phyloP scores from a whole-genome alignment of 2,797 vertebrate species.

The Bryconaethiops microstoma region DNA sequence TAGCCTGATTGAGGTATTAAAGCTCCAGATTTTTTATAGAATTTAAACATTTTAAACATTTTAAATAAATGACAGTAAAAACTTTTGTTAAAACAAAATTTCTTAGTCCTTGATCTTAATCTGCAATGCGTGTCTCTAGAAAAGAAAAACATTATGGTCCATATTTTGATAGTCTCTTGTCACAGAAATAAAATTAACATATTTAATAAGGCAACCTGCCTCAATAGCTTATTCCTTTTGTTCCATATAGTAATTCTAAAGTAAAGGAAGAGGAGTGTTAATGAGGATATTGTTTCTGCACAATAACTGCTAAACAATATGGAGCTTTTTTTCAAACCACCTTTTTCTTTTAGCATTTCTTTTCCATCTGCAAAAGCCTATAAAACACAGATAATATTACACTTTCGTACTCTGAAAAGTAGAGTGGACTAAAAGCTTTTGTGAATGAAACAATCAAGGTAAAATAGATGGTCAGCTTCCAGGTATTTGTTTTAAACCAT shows the following conservation, averaged over 20 bases:
- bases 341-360: not conserved
- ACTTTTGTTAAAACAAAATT: no score
- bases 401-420: no score
- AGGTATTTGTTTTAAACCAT: not conserved
- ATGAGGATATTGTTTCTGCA: not conserved
- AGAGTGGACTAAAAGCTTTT: no score
- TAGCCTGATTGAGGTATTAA: not conserved
- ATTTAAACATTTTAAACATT: not conserved
- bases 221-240: slow-evolving; percentile 1
- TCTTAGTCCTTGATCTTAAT: not conserved
- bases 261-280: not conserved
- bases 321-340: no score
- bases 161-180: slow-evolving; percentile 3
- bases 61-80: not conserved
- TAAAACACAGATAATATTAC: not conserved
- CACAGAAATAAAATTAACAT: not conserved
- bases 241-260: not conserved
- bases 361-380: not conserved
- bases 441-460: not conserved
- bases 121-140: not conserved
- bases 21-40: not conserved
- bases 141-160: not conserved
- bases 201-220: not conserved
- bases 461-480: not conserved
- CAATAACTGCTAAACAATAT: not conserved